Base-by-base conservation (phyloP, 35 echinoderm and acorn worm genomes). In the Holothuria glaberrima region DNA sequence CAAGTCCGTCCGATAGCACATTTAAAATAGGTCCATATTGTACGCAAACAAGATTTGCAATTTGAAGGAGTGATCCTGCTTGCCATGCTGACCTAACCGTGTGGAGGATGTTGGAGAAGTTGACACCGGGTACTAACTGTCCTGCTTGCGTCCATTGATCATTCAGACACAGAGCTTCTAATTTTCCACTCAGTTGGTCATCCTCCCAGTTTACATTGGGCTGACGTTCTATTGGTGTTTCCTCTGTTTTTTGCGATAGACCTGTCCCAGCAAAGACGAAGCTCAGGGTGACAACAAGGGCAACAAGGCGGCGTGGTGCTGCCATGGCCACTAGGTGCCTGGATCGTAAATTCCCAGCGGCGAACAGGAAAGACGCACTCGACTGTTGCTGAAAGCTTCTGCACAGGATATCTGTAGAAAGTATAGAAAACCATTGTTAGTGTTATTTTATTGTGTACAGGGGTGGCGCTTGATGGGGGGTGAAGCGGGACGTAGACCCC, bases 1-100 rank as follows among this genome's bases (percentile, higher is more conserved):
- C 80, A n/a, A 84, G 4, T 21, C 80, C 80, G 19, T 46, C 80
- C 4, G 80, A 84, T 33, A 84, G 52, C 5, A 84, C 33, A 61
- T 84, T 83, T 56, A 84, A 38, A 20, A 84, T 48, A 21, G 80
- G 80, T 2, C 80, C 80, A 63, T 62, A 61, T 3, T 30, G 52
- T 32, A 10, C 22, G 57, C 80, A 84, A 25, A 84, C 80, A 30
- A 61, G 12, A 61, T 5, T 33, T 36, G 54, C 80, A 31, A 84
- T 54, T 33, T 84, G 46, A 30, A 46, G 18, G 29, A 84, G 56
- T 7, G 80, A 62, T 29, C 17, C 56, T 13, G 80, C 52, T 17
- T 57, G 80, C 80, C 80, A 84, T 30, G 57, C 80, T 25, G 80
- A 84, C 20, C 52, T 31, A 31, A 84, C 57, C 21, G 54, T 84